These are phyloP conservation scores for Hemaris fuciformis DNA, from an alignment of 2,888 invertebrate genomes.

Conservation along the genomic window DNA sequence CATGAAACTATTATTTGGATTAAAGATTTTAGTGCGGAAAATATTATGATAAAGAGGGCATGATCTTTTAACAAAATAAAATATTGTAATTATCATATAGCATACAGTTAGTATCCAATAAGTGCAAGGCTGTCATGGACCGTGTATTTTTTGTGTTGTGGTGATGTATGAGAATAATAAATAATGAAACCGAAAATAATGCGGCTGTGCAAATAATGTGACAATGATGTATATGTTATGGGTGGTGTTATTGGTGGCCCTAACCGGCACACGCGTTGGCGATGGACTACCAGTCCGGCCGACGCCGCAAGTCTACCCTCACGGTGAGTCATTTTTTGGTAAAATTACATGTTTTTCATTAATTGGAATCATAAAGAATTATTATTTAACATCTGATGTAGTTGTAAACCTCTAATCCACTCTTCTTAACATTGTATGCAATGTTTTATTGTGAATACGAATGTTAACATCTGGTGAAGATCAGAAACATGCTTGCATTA, in stretches of 20 bases:
- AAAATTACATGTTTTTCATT: slow-evolving; percentile 46
- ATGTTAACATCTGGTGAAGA: slow-evolving; percentile 16
- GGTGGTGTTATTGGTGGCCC: slow-evolving; percentile 76
- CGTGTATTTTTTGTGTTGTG: slow-evolving; percentile 78
- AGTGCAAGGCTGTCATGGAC: slow-evolving; percentile 73
- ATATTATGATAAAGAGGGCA: slow-evolving; percentile 47
- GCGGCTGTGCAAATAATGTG: slow-evolving; percentile 75
- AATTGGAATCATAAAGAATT: not conserved
- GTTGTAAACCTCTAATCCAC: not conserved
- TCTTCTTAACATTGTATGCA: not conserved
- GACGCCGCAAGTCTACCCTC: slow-evolving; percentile 75
- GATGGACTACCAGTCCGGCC: slow-evolving; percentile 71
- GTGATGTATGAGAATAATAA: slow-evolving; percentile 73
- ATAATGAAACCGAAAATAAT: slow-evolving; percentile 77
- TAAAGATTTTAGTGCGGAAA: slow-evolving; percentile 55
- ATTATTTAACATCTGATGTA: not conserved
- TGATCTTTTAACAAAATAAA: slow-evolving; percentile 51
- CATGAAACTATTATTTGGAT: slow-evolving; percentile 61
- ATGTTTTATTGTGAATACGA: not conserved
- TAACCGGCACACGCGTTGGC: slow-evolving; percentile 66
- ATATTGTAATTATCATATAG: slow-evolving; percentile 47
- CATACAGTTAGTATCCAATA: slow-evolving; percentile 49
- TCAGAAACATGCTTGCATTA: slow-evolving; percentile 7
- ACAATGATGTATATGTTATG: slow-evolving; percentile 73
- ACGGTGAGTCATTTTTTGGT: slow-evolving; percentile 63